Evolutionary conservation across 2,888 invertebrate species (phyloP), one percentile per base, ranked within the genome.

Genomic region (Glyphotaelius pellucidus): DNA sequence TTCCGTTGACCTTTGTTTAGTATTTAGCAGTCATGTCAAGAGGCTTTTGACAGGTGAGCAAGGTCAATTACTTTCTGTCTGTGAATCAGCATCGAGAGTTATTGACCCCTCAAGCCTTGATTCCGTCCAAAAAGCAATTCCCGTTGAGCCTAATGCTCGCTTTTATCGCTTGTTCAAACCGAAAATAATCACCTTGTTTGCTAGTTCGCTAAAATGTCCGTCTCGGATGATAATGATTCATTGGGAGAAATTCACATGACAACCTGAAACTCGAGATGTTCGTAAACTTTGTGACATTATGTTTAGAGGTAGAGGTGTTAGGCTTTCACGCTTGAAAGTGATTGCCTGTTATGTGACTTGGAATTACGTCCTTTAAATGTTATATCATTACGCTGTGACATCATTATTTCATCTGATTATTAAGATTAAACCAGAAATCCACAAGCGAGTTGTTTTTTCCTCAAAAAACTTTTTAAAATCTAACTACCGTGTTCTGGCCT

Each of bases 61-160:
- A 88, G 88, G 88, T 67, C 88, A 88, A 52, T 88, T 35, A 38
- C 47, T 47, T 88, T 31, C 47, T 30, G 67, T 52, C 67, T 25
- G 32, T 31, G 15, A 88, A 35, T 67, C 67, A 15, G 32, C 88
- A 35, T 35, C 88, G 9, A 25, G 12, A 67, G 47, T 32, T 88
- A 88, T n/a, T 88, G 88, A 88, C 88, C 88, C 31, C 31, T 19
- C 31, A 35, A 52, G 30, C 88, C 88, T 88, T 88, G 88, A 67
- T 88, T 88, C n/a, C 3, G 30, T 52, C 52, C 67, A 88, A 86
- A 11, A 30, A 47, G 25, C 42, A 86, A 42, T 86, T 86, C 31
- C 42, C 86, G 47, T 30, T 30, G 35, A 15, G 35, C 86, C 42
- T 7, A 86, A 86, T 86, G 14, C 14, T 30, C 30, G 30, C 86